Base-by-base conservation (phyloP, 1,140 invertebrate genomes). In the Ceratosolen solmsi region DNA sequence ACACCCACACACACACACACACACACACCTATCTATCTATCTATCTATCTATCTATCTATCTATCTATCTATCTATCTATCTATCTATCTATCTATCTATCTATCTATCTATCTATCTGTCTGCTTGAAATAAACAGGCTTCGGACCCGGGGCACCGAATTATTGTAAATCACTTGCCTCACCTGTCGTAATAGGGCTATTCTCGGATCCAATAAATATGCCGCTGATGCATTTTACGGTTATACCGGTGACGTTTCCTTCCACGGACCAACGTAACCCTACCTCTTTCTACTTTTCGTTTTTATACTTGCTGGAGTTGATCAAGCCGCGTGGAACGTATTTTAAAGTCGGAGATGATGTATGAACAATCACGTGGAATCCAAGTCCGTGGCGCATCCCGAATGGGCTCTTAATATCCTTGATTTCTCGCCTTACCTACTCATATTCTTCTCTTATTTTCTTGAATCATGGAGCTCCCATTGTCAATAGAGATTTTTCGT, bases 181-280 rank as follows among this genome's bases (percentile, higher is more conserved):
- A 79, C 71, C 76, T 75, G 81, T 82, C 76, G 70, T 73, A 63
- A 79, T 82, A 63, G 58, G 38, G 38, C 75, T 79, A 79, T 83
- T 83, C 60, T 70, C 72, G 20, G n/a, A 25, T 25, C 20, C 65
- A 22, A 76, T 80, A 83, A 75, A 80, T 76, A 80, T 83, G 36
- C 38, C 56, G 56, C 27, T 41, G 60, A 77, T 83, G 78, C 82
- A 72, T 72, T 70, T 80, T 80, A 60, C 78, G 54, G 70, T 80
- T 80, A 72, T 56, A 8, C 65, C 41, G 75, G 51, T 30, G 15
- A 22, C 51, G 30, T 56, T 30, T 75, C 54, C 15, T 54, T 76
- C 51, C 3, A n/a, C 33, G 33, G 13, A 3, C 3, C 17, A 68
- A 38, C 60, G 41, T 17, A 63, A 22, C 46, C 25, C 13, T 68